phyloP scores from a whole-genome alignment of 1,140 invertebrate species.

The Drosophila azteca region DNA sequence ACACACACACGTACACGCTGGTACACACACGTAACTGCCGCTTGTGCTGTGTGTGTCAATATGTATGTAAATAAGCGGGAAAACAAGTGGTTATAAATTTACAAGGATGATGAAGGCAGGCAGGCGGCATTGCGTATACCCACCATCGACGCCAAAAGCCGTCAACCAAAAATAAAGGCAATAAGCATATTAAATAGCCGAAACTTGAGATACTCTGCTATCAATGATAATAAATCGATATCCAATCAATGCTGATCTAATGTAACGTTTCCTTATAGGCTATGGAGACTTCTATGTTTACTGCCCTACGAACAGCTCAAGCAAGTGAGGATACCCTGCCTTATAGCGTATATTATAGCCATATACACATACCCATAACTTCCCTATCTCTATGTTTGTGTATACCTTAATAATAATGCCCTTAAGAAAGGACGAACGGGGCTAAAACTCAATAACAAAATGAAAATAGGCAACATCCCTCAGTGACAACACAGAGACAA shows the following conservation, averaged over 20 bases:
- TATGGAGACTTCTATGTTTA: too few relatives aligned
- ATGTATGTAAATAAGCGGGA: conserved; percentile 79
- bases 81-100: conserved; percentile 81
- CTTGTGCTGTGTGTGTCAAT: conserved; percentile 67
- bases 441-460: conserved; percentile 48
- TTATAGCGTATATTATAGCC: too few relatives aligned
- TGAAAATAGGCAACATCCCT: conserved; percentile 26
- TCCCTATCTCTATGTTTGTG: conserved; percentile 7
- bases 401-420: conserved; percentile 71
- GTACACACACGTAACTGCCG: conserved; percentile 47
- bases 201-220: not conserved
- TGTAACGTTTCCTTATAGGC: too few relatives aligned
- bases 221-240: too few relatives aligned
- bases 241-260: too few relatives aligned
- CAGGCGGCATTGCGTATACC: conserved; percentile 64
- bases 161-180: conserved; percentile 63
- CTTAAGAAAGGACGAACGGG: conserved; percentile 57
- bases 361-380: too few relatives aligned
- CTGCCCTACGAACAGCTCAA: too few relatives aligned
- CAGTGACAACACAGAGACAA: conserved; percentile 25
- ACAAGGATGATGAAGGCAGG: conserved; percentile 54
- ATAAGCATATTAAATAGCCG: conserved; percentile 23
- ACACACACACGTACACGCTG: conserved; percentile 14
- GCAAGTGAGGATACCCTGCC: too few relatives aligned
- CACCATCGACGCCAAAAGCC: conserved; percentile 63